Percentiles rank a stretch among this genome's conserved stretches.
These are phyloP conservation scores for Salvator merianae DNA, from an alignment of 2,113 vertebrate genomes.

Conservation along the genomic window DNA sequence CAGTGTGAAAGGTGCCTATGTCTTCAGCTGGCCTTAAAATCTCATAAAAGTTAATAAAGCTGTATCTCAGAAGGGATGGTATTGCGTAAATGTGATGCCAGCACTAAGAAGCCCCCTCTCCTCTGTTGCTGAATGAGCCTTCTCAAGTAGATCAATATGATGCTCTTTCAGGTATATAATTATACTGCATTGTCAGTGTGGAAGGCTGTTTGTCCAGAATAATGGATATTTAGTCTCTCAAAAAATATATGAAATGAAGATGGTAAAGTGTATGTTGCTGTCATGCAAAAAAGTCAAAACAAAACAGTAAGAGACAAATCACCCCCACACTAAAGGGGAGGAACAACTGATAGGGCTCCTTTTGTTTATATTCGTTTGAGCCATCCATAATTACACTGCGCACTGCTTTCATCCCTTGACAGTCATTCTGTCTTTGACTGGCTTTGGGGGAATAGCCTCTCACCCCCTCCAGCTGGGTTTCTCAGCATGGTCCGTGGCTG, in stretches of 20 bases:
- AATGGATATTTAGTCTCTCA: neutral
- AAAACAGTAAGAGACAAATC: neutral
- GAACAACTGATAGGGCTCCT: neutral
- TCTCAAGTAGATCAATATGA: too few relatives aligned
- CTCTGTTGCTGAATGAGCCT: too few relatives aligned
- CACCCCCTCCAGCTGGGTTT: neutral
- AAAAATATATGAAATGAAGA: neutral
- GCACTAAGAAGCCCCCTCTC: too few relatives aligned
- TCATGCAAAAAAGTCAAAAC: neutral
- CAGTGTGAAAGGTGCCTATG: too few relatives aligned
- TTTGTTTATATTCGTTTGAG: neutral
- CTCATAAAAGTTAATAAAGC: too few relatives aligned
- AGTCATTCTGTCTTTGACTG: conserved; percentile 7
- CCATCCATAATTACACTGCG: neutral
- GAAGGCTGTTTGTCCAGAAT: neutral
- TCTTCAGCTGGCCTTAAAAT: too few relatives aligned
- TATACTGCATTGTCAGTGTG: neutral
- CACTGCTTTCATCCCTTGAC: neutral
- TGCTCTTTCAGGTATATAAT: too few relatives aligned
- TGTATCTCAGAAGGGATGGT: too few relatives aligned
- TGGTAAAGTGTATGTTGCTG: neutral
- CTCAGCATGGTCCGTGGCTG: neutral
- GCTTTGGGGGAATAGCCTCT: neutral
- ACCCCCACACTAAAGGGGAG: rapidly evolving
- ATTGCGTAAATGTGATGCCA: too few relatives aligned